These are phyloP conservation scores for Saccostrea cuccullata DNA, from an alignment of 1,140 invertebrate species.

Conservation along the genomic window DNA sequence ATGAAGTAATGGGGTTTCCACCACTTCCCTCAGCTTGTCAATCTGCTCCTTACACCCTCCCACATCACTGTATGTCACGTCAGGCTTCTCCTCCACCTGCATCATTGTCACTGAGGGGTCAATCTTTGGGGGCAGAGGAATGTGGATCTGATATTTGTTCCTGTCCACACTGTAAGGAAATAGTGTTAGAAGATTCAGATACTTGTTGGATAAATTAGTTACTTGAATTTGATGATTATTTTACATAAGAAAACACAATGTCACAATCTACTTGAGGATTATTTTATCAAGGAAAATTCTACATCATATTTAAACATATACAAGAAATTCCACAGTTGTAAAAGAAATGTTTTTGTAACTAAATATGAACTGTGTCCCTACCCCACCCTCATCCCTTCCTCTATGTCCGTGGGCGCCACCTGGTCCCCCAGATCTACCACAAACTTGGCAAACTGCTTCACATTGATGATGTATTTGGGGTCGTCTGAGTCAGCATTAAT, in stretches of 20 bases:
- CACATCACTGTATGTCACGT: slow-evolving; percentile 99
- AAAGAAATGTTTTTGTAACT: too few species aligned
- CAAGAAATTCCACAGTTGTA: too few species aligned
- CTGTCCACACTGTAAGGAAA: slow-evolving; percentile 90
- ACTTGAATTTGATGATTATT: too few species aligned
- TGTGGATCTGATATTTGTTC: slow-evolving; percentile 99
- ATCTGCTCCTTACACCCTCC: slow-evolving; percentile 99
- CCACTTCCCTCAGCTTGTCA: slow-evolving; percentile 98
- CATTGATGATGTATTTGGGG: slow-evolving; percentile 99
- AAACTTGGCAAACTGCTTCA: slow-evolving; percentile 99
- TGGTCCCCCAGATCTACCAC: slow-evolving; percentile 99
- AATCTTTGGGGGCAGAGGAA: slow-evolving; percentile 99
- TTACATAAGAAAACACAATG: too few species aligned
- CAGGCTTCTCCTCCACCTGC: slow-evolving; percentile 99
- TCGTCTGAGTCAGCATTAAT: slow-evolving; percentile 99
- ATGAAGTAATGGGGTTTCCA: slow-evolving; percentile 98
- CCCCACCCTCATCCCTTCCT: slow-evolving; percentile 99
- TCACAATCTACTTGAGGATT: too few species aligned
- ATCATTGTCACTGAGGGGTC: slow-evolving; percentile 99
- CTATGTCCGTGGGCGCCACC: slow-evolving; percentile 99
- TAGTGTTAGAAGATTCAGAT: too few species aligned
- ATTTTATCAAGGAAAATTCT: too few species aligned
- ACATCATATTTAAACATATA: too few species aligned
- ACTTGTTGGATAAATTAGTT: too few species aligned
- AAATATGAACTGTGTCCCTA: slow-evolving; percentile 77